Evolutionary conservation across 2,888 invertebrate genomes (phyloP).

Genomic region (Drosophila cracens): DNA sequence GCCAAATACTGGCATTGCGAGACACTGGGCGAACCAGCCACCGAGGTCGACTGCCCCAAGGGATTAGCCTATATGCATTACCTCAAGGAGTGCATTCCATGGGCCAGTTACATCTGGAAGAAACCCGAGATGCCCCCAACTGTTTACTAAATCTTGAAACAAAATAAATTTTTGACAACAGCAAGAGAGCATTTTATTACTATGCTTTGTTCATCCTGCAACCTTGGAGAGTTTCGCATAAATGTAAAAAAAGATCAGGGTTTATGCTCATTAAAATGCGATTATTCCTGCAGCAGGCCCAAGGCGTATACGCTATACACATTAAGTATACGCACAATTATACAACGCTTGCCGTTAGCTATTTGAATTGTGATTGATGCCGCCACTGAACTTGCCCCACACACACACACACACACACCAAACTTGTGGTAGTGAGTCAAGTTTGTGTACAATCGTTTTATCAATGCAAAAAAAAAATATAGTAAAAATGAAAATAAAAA

Average conservation of each 20-base stretch:
- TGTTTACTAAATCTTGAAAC: slow-evolving; percentile 63
- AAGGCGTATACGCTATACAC: slow-evolving; percentile 34
- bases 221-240: neutral
- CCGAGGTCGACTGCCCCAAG: slow-evolving; percentile 71
- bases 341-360: slow-evolving; percentile 22
- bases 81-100: slow-evolving; percentile 81
- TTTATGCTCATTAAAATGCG: neutral
- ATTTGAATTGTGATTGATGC: slow-evolving; percentile 40
- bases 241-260: neutral
- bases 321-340: slow-evolving; percentile 46
- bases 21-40: slow-evolving; percentile 63
- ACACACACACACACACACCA: slow-evolving; percentile 8
- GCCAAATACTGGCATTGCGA: slow-evolving; percentile 83
- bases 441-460: slow-evolving; percentile 40
- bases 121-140: slow-evolving; percentile 79
- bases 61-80: slow-evolving; percentile 81
- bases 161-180: neutral
- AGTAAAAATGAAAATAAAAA: neutral
- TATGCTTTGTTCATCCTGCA: neutral
- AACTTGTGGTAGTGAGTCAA: slow-evolving; percentile 24
- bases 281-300: slow-evolving; percentile 4
- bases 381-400: slow-evolving; percentile 71
- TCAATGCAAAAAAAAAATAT: slow-evolving; percentile 62
- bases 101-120: slow-evolving; percentile 83
- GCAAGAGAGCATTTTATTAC: neutral